Percentiles rank a stretch among this genome's conserved stretches.
These are phyloP conservation scores for Agapostemon virescens DNA, from an alignment of 2,888 invertebrate species.

Conservation along the genomic window DNA sequence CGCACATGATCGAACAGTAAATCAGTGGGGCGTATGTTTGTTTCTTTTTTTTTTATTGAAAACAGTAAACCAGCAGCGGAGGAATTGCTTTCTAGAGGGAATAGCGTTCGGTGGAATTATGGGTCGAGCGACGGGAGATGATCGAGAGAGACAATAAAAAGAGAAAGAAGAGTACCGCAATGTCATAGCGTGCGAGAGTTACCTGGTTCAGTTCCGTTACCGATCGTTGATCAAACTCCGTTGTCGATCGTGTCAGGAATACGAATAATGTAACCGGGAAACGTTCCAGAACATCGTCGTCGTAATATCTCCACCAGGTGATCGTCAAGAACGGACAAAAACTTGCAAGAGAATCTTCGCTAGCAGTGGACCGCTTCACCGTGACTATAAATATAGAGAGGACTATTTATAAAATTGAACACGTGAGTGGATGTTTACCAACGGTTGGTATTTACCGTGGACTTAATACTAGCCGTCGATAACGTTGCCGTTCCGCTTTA, in stretches of 20 bases:
- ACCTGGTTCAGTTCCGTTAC: conserved; percentile 35
- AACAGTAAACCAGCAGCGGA: background rate
- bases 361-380: conserved; percentile 17
- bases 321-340: conserved; percentile 25
- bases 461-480: conserved; percentile 31
- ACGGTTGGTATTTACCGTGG: conserved; percentile 38
- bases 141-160: background rate
- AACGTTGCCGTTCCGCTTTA: conserved; percentile 31
- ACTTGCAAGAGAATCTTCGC: conserved; percentile 15
- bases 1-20: background rate
- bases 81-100: conserved; percentile 27
- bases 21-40: background rate
- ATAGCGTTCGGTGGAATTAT: conserved; percentile 23
- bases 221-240: conserved; percentile 50
- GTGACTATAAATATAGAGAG: conserved; percentile 67
- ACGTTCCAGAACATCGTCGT: background rate
- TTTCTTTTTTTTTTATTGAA: no score
- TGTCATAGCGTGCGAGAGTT: conserved; percentile 11
- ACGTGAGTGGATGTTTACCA: conserved; percentile 55
- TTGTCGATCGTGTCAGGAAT: conserved; percentile 2
- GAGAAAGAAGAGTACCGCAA: conserved; percentile 1
- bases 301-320: conserved; percentile 25
- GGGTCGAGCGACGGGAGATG: conserved; percentile 6
- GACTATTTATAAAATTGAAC: conserved; percentile 67
- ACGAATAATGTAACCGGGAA: background rate